Base-by-base conservation (phyloP, 2,113 vertebrate species). In the Noturus placidus region DNA sequence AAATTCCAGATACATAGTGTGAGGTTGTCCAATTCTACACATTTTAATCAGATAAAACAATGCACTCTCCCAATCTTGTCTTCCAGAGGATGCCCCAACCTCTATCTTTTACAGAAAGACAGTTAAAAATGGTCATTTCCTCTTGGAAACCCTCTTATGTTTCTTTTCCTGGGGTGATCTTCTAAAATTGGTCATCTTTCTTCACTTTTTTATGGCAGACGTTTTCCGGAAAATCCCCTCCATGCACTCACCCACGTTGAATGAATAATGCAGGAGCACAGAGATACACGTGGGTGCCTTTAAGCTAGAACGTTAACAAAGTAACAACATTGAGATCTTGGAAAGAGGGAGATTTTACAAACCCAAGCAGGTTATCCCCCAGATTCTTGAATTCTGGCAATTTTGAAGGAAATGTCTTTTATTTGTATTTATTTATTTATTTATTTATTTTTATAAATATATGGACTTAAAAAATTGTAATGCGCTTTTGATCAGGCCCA, bases 201-300 rank as follows among this genome's bases (percentile, higher is more conserved):
- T n/a, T 82, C 33, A 19, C 11, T 69, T 5, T 82, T 70, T 85
- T 78, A 27, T 77, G 38, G 63, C 59, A 38, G 27, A 56, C 70
- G 56, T 33, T 78, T 89, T 89, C 87, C 69, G 90, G 88, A 91
- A 91, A 92, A 89, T 80, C 78, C 89, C 88, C 69, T 81, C 56
- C 42, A 50, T 82, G 79, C 65, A 83, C 83, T 85, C 88, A 72
- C 93, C 92, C 85, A 90, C 89, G 83, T 56, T 52, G 70, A 61
- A 63, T 35, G 6, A 87, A 91, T 89, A 91, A 92, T 88, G 88
- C 76, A 89, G 78, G 70, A 91, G 87, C 82, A 30, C 78, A 84
- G 89, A 76, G 19, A 19, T 76, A 46, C 2, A 76, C 77, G 65
- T 91, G 87, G 85, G 87, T 61, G 67, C 46, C 72, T 38, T 78